phyloP scores from a whole-genome alignment of 2,113 vertebrate genomes.

The Ramphastos sulfuratus region DNA sequence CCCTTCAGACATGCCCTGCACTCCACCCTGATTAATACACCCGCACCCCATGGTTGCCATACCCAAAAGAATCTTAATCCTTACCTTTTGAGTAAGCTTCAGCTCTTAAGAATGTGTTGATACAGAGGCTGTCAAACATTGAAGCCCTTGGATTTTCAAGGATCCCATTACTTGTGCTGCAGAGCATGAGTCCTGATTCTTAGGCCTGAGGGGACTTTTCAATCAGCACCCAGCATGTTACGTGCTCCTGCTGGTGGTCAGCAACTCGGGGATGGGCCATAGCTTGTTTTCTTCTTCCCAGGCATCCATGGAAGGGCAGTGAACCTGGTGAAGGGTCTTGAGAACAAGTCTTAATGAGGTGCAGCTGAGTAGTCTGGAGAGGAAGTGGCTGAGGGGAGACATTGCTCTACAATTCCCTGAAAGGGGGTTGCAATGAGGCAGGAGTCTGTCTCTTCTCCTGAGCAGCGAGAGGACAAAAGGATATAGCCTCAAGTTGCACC shows the following conservation, averaged over 20 bases:
- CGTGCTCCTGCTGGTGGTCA: background rate
- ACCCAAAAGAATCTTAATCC: background rate
- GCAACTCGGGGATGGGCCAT: background rate
- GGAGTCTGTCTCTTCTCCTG: too few relatives aligned
- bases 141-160: background rate
- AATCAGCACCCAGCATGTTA: too few relatives aligned
- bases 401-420: too few relatives aligned
- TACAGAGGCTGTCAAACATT: background rate
- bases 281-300: background rate
- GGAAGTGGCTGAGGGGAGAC: too few relatives aligned
- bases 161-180: background rate
- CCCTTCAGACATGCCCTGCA: background rate
- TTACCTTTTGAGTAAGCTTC: background rate
- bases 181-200: background rate
- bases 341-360: too few relatives aligned
- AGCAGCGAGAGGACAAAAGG: too few relatives aligned
- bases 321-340: too few relatives aligned
- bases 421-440: too few relatives aligned
- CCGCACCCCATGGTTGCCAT: background rate
- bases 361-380: too few relatives aligned
- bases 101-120: background rate
- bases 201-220: background rate
- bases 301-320: too few relatives aligned
- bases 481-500: too few relatives aligned
- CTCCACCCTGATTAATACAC: background rate